Base-by-base conservation (phyloP, 2,797 vertebrate species). In the Rhinatrema bivittatum region DNA sequence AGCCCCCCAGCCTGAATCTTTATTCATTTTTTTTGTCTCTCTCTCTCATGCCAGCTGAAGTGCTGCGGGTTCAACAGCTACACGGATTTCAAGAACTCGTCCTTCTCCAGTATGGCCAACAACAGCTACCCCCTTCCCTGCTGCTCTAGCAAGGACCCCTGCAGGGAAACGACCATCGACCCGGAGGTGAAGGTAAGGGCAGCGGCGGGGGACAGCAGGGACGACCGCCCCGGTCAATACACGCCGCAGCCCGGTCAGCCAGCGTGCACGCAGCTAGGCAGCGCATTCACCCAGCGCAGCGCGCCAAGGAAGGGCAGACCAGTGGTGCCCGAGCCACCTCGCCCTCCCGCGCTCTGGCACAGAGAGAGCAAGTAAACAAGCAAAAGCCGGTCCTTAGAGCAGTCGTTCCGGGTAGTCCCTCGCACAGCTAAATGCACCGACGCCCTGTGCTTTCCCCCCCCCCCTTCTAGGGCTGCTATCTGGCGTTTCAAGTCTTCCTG, bases 381-480 rank as follows among this genome's bases (percentile, higher is more conserved):
- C 10, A 16, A 13, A 28, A 28, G 15, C 8, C 4, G 15, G 26
- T 27, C 14, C 2, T 14, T 16, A n/a, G n/a, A n/a, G n/a, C n/a
- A n/a, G n/a, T n/a, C n/a, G n/a, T n/a, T n/a, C n/a, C n/a, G n/a
- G n/a, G n/a, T n/a, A 16, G 36, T 6, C 5, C 7, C 21, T 29
- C 12, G 9, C 21, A 22, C 20, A 24, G 8, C 12, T 15, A 16
- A 7, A 3, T 13, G 6, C 8, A 5, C 16, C 7, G 7, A 3
- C 13, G 6, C 8, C 5, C 2, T 7, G 10, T 3, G 13, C 7
- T 17, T 6, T 13, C 3, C 5, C 3, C 7, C n/a, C n/a, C 12
- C 10, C 28, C 14, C 7, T 25, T 10, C 5, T 16, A 29, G 5
- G 87, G 87, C 3, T 91, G 88, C 50, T 78, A 70, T 25, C 20